These are phyloP conservation scores for Volucella inanis DNA, from an alignment of 2,888 invertebrate genomes.

Conservation along the genomic window DNA sequence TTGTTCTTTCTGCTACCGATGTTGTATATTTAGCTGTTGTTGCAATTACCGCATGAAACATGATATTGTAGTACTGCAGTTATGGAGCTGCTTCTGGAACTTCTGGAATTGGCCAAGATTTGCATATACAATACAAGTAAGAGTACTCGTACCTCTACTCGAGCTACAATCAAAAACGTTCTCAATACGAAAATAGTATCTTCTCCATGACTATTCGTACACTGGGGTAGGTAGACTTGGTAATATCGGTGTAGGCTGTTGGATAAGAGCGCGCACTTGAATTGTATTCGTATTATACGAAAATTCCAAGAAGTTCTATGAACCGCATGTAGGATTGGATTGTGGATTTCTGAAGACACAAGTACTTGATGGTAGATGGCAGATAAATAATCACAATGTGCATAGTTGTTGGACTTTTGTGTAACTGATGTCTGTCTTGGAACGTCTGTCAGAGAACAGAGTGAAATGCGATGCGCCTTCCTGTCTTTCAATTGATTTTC, in stretches of 20 bases:
- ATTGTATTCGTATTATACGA: conserved; percentile 27
- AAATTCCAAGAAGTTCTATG: conserved; percentile 63
- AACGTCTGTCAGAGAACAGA: conserved; percentile 20
- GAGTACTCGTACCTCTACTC: conserved; percentile 32
- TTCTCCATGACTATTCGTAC: not conserved
- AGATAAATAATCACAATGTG: conserved; percentile 66
- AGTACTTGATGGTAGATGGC: conserved; percentile 29
- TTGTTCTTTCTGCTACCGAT: not conserved
- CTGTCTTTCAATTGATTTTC: conserved; percentile 64
- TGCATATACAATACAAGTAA: not conserved
- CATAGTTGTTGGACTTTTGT: conserved; percentile 57
- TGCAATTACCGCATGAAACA: conserved; percentile 49
- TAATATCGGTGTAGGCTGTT: too few species aligned
- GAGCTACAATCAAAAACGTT: conserved; percentile 34
- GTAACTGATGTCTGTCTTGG: conserved; percentile 55
- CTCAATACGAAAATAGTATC: conserved; percentile 47
- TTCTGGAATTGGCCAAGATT: conserved; percentile 50
- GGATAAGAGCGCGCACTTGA: conserved; percentile 22
- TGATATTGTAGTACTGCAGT: conserved; percentile 32
- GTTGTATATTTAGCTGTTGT: conserved; percentile 4
- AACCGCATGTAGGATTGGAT: conserved; percentile 39
- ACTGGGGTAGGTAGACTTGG: conserved; percentile 1
- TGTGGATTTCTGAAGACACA: conserved; percentile 13
- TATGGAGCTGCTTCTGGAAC: conserved; percentile 14
- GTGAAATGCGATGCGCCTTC: conserved; percentile 66